phyloP scores from a whole-genome alignment of 2,113 vertebrate species.

The Sorex fumeus region DNA sequence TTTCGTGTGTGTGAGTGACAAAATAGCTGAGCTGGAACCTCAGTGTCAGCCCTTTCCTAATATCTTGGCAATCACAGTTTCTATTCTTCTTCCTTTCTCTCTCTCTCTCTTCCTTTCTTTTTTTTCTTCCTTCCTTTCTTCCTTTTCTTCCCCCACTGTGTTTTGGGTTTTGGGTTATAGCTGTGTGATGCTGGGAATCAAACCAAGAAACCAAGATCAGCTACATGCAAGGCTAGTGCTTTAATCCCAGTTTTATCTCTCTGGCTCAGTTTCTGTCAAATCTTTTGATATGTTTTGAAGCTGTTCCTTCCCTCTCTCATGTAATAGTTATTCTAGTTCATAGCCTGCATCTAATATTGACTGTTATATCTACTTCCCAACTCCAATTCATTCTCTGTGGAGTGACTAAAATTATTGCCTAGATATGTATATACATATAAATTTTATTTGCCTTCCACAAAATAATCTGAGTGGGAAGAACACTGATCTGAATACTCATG shows the following conservation, averaged over 20 bases:
- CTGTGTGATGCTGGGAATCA: not conserved
- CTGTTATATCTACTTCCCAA: not conserved
- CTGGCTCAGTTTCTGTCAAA: not conserved
- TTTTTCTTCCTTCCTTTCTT: too few relatives aligned
- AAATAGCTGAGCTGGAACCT: not conserved
- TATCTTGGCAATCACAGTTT: not conserved
- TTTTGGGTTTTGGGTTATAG: too few relatives aligned
- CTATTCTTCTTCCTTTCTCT: not conserved
- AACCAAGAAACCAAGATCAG: not conserved
- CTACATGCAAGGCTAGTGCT: too few relatives aligned
- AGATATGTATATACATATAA: too few relatives aligned
- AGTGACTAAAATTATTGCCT: not conserved
- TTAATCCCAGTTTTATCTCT: too few relatives aligned
- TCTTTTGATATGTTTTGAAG: not conserved
- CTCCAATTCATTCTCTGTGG: not conserved
- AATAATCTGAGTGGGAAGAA: slow-evolving; percentile 1
- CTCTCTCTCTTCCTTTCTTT: too few relatives aligned
- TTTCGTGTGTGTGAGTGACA: not conserved
- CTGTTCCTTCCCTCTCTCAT: not conserved
- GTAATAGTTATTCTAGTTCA: not conserved
- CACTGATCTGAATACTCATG: not conserved
- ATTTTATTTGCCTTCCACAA: not conserved
- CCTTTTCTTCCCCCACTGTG: too few relatives aligned
- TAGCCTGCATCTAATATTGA: not conserved
- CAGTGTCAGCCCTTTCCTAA: not conserved